These are phyloP conservation scores for Bothrops jararaca DNA, from an alignment of 2,113 vertebrate species.

Conservation along the genomic window DNA sequence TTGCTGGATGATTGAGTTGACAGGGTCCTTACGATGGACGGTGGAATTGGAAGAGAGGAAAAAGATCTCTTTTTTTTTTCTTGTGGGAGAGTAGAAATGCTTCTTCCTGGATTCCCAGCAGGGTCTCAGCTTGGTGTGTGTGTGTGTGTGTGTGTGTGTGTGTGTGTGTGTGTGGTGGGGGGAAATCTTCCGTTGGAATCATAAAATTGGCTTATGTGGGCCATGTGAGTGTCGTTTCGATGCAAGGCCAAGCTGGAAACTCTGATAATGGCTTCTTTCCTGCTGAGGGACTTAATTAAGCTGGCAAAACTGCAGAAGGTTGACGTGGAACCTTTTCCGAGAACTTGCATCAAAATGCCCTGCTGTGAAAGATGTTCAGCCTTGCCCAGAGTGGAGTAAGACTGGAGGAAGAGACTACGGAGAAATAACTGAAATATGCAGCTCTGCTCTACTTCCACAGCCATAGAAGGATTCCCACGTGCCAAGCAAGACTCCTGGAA, in stretches of 20 bases:
- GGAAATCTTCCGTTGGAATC: conserved; percentile 30
- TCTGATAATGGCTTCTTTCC: conserved; percentile 35
- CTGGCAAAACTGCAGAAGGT: background rate
- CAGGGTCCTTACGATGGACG: background rate
- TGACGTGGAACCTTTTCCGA: background rate
- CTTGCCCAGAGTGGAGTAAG: background rate
- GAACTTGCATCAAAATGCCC: fast-evolving
- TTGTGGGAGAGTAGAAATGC: background rate
- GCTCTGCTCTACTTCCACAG: background rate
- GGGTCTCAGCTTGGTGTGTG: conserved; percentile 22
- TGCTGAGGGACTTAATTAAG: conserved; percentile 27
- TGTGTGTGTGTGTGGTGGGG: too few relatives aligned
- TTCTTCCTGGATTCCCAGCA: conserved; percentile 31
- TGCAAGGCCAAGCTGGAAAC: conserved; percentile 27
- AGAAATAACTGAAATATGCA: background rate
- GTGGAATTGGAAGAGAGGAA: background rate
- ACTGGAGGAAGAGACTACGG: background rate
- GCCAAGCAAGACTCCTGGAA: too few relatives aligned
- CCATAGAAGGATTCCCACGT: too few relatives aligned
- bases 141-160: too few relatives aligned
- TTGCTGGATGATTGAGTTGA: too few relatives aligned
- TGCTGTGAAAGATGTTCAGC: background rate
- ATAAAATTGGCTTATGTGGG: conserved; percentile 42
- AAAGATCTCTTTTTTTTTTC: background rate
- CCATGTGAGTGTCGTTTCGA: background rate